Evolutionary conservation across 2,888 invertebrate genomes (phyloP).

Genomic region (Cantharis nigra): DNA sequence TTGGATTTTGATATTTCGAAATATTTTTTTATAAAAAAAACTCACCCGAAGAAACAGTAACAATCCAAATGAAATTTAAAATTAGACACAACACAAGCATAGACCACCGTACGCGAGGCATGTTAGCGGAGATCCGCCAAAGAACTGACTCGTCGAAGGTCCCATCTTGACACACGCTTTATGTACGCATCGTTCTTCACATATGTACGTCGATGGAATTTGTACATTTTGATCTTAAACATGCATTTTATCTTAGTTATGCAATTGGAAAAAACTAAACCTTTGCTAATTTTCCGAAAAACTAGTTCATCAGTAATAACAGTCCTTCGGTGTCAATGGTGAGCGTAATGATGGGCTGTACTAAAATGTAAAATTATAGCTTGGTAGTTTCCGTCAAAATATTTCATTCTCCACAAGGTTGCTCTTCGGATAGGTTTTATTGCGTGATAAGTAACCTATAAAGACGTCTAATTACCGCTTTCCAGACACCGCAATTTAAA

Average conservation of each 20-base stretch:
- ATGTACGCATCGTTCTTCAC: constrained; percentile 32
- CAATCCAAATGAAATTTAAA: constrained; percentile 39
- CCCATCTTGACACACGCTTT: constrained; percentile 46
- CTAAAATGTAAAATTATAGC: background rate
- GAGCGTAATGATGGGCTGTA: background rate
- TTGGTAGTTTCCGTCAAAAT: background rate
- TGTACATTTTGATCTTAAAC: constrained; percentile 3
- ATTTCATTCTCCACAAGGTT: background rate
- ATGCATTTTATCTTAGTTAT: constrained; percentile 17
- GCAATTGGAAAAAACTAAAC: constrained; percentile 19
- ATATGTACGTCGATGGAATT: constrained; percentile 17
- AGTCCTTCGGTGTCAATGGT: background rate
- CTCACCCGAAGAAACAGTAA: constrained; percentile 40
- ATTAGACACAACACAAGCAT: constrained; percentile 40
- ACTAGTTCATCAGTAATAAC: background rate
- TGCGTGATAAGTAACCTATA: background rate
- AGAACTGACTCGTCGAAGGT: constrained; percentile 50
- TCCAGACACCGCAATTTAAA: background rate
- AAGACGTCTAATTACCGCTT: background rate
- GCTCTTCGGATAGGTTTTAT: background rate
- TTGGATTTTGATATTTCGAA: background rate
- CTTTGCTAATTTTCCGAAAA: background rate
- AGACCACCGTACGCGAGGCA: constrained; percentile 48
- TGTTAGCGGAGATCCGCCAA: constrained; percentile 50
- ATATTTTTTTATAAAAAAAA: background rate